A percentile compares a stretch with the other conserved stretches of the same genome.
These are phyloP conservation scores for Pemphredon lugubris DNA, from an alignment of 2,888 invertebrate species.

Conservation along the genomic window DNA sequence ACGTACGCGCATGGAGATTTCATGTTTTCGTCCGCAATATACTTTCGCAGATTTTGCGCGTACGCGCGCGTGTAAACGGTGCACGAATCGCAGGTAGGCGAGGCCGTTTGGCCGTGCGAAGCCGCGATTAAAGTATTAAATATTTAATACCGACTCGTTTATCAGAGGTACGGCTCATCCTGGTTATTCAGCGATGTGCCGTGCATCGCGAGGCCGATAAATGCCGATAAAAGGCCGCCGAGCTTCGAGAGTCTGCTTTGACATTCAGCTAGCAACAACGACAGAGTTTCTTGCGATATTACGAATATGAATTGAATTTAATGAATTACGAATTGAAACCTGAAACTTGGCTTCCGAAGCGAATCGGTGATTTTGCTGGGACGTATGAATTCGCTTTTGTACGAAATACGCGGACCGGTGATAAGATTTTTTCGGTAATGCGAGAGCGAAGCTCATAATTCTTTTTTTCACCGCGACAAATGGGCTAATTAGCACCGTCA, in stretches of 20 bases:
- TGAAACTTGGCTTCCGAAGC: too few species aligned
- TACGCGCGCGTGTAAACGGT: neutral
- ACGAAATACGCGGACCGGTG: too few species aligned
- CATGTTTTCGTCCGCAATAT: slow-evolving; percentile 15
- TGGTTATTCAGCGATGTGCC: slow-evolving; percentile 18
- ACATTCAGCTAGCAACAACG: neutral
- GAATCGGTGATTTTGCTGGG: too few species aligned
- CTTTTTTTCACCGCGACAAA: too few species aligned
- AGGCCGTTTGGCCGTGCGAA: slow-evolving; percentile 14
- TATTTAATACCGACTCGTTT: slow-evolving; percentile 60
- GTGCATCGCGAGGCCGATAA: slow-evolving; percentile 29
- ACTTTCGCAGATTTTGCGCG: slow-evolving; percentile 23
- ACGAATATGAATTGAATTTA: too few species aligned
- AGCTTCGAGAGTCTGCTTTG: slow-evolving; percentile 2
- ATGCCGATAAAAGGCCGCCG: slow-evolving; percentile 47
- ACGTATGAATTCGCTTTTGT: too few species aligned
- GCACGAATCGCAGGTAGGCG: neutral
- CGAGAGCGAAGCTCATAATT: too few species aligned
- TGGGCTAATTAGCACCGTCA: neutral
- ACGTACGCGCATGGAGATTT: too few species aligned
- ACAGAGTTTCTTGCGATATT: neutral
- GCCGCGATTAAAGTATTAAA: slow-evolving; percentile 65
- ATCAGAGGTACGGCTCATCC: slow-evolving; percentile 29
- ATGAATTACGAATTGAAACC: too few species aligned
- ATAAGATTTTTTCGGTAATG: too few species aligned